phyloP scores from a whole-genome alignment of 2,113 vertebrate genomes.

The Cariama cristata region DNA sequence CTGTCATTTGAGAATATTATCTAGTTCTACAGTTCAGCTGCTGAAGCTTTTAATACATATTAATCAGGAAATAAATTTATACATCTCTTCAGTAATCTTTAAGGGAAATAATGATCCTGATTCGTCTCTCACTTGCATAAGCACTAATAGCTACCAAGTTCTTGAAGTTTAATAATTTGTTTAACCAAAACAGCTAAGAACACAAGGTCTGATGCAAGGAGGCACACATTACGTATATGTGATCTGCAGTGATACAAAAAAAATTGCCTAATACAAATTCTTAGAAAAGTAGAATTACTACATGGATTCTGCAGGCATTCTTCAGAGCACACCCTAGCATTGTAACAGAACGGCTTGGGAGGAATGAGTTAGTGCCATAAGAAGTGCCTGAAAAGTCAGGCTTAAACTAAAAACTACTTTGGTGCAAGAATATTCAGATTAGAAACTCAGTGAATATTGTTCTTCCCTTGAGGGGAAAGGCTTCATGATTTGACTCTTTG shows the following conservation, averaged over 20 bases:
- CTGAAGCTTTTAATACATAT: neutral
- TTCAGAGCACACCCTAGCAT: neutral
- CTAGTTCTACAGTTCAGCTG: neutral
- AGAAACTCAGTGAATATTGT: neutral
- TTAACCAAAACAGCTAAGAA: neutral
- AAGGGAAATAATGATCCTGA: neutral
- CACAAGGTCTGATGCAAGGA: neutral
- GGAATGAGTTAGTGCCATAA: neutral
- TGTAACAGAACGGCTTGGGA: neutral
- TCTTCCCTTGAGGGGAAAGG: neutral
- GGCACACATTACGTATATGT: neutral
- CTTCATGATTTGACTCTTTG: neutral
- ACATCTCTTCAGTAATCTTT: neutral
- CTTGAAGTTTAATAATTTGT: neutral
- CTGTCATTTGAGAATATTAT: neutral
- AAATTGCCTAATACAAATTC: neutral
- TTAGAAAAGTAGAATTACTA: neutral
- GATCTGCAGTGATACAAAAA: neutral
- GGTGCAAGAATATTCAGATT: neutral
- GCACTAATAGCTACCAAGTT: neutral
- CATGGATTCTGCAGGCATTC: neutral
- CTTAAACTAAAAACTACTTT: neutral
- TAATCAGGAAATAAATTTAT: neutral
- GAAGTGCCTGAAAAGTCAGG: neutral
- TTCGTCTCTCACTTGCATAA: neutral